phyloP scores from a whole-genome alignment of 1,140 invertebrate species.

The Aphaenogaster rudis region DNA sequence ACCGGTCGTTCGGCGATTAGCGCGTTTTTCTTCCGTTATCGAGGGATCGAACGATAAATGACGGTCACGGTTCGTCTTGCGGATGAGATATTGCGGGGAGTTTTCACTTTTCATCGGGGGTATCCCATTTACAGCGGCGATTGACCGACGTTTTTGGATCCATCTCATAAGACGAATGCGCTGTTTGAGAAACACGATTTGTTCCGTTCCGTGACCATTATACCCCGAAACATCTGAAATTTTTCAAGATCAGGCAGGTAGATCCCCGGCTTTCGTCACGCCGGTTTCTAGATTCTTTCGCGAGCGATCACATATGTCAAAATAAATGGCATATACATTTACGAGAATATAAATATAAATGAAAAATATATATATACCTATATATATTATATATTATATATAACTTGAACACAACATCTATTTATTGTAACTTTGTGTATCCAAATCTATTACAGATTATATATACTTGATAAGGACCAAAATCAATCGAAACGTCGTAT shows the following conservation, averaged over 20 bases:
- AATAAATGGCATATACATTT: neutral
- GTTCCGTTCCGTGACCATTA: slow-evolving; percentile 75
- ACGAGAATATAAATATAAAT: neutral
- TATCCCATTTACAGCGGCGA: slow-evolving; percentile 66
- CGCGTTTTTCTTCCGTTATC: slow-evolving; percentile 68
- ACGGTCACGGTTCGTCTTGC: slow-evolving; percentile 52
- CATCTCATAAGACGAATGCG: slow-evolving; percentile 57
- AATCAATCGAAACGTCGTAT: too few species aligned
- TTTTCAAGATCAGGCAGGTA: slow-evolving; percentile 75
- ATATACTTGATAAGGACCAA: too few species aligned
- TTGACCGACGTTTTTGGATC: slow-evolving; percentile 37
- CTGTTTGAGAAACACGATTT: slow-evolving; percentile 79
- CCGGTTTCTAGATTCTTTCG: slow-evolving; percentile 22
- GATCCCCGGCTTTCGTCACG: slow-evolving; percentile 60
- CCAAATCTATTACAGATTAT: too few species aligned
- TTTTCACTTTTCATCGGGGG: slow-evolving; percentile 71
- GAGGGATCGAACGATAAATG: slow-evolving; percentile 70
- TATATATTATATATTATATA: neutral
- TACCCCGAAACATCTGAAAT: slow-evolving; percentile 60
- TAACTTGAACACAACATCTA: too few species aligned
- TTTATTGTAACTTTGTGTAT: too few species aligned
- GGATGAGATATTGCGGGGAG: slow-evolving; percentile 70
- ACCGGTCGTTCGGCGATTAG: slow-evolving; percentile 52
- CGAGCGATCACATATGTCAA: neutral
- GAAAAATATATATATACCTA: neutral